Percentiles rank a stretch among this genome's conserved stretches.
These are phyloP conservation scores for Cydia strobilella DNA, from an alignment of 1,140 invertebrate species.

Conservation along the genomic window DNA sequence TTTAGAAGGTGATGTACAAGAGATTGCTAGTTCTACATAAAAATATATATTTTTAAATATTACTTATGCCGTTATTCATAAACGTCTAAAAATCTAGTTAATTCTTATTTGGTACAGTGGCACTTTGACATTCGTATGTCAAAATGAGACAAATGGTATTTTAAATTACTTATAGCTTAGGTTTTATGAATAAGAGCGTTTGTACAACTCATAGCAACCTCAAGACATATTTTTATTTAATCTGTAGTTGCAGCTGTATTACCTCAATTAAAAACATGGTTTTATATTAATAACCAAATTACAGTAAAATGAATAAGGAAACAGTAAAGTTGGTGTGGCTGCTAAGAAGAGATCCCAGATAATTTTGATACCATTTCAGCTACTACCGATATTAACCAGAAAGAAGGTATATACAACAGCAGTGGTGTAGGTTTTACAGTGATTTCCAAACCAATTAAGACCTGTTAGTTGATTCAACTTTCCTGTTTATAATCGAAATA, in stretches of 20 bases:
- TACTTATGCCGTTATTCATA: not conserved
- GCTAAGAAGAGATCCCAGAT: constrained; percentile 6
- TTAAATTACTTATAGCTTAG: not conserved
- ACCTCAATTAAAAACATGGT: constrained; percentile 52
- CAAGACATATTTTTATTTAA: not conserved
- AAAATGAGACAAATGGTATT: not conserved
- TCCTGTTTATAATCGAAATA: constrained; percentile 46
- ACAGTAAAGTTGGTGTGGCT: constrained; percentile 52
- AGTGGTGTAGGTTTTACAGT: not conserved
- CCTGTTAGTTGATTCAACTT: constrained; percentile 41
- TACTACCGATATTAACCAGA: not conserved
- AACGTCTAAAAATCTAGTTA: not conserved
- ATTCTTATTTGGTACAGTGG: too few relatives aligned
- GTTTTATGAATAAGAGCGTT: constrained; percentile 4
- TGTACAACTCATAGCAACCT: not conserved
- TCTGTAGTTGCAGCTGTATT: constrained; percentile 36
- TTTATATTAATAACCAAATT: constrained; percentile 34
- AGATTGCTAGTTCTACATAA: not conserved
- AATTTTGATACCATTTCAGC: constrained; percentile 1
- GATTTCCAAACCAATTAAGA: constrained; percentile 34
- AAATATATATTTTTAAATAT: not conserved
- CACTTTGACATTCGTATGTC: not conserved
- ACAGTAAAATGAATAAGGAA: constrained; percentile 51
- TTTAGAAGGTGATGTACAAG: not conserved
- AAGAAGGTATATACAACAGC: not conserved